Evolutionary conservation across 2,113 vertebrate species (phyloP).

Genomic region (Mus spicilegus): DNA sequence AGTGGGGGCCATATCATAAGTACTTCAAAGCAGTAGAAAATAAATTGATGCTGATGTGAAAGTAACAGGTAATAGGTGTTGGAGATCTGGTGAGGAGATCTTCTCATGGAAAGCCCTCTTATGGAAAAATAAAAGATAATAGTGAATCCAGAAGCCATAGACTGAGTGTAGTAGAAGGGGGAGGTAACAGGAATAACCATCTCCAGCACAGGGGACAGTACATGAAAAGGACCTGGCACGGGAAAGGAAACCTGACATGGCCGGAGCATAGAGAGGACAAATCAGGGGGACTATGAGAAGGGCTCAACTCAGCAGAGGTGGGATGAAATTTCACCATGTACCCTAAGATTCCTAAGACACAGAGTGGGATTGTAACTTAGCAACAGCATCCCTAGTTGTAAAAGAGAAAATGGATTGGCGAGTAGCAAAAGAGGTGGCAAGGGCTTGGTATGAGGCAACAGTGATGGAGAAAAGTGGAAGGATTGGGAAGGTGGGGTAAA

Average conservation of each 20-base stretch:
- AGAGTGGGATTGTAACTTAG: background rate
- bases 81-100: background rate
- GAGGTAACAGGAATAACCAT: background rate
- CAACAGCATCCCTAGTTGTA: background rate
- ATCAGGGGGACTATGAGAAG: background rate
- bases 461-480: background rate
- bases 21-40: background rate
- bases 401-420: background rate
- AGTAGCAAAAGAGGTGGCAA: background rate
- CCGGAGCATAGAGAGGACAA: background rate
- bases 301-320: background rate
- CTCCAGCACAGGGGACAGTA: background rate
- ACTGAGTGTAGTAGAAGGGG: background rate
- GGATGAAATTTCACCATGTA: conserved; percentile 5
- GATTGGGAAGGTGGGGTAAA: background rate
- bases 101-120: background rate
- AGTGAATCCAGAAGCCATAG: background rate
- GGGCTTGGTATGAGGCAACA: background rate
- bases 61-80: background rate
- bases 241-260: background rate
- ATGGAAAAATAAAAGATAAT: too few species aligned
- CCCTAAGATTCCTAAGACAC: background rate
- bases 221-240: background rate
- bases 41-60: background rate
- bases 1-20: background rate